Conservation (phyloP, 2,113 vertebrate species). For the Rhineura floridana region DNA sequence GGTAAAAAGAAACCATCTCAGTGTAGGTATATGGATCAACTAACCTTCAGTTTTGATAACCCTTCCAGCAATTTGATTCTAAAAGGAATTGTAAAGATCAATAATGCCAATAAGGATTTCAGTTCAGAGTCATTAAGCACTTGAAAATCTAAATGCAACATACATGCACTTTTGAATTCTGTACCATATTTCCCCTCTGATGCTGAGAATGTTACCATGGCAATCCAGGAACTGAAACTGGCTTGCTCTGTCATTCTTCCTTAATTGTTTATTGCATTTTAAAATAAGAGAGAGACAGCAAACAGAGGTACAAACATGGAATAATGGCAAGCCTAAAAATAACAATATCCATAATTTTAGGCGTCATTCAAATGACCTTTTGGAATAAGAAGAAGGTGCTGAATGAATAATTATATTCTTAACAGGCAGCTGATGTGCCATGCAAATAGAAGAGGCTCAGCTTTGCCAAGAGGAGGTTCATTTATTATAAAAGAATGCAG, state of each 20-base stretch:
- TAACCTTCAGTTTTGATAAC: neutral
- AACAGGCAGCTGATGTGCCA: neutral
- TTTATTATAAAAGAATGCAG: neutral
- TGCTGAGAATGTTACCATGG: conserved; percentile 68
- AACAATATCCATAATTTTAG: conserved; percentile 10
- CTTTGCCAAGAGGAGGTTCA: neutral
- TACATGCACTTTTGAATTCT: neutral
- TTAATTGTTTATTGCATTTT: conserved; percentile 5
- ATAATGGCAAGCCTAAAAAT: conserved; percentile 33
- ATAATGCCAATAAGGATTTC: neutral
- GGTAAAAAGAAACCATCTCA: neutral
- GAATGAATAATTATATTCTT: conserved; percentile 19
- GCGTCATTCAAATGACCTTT: conserved; percentile 56
- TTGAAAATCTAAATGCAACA: neutral
- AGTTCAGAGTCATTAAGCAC: neutral
- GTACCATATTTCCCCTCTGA: conserved; percentile 6
- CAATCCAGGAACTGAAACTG: conserved; percentile 56
- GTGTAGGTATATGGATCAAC: neutral
- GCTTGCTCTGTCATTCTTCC: neutral
- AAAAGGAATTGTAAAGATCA: neutral
- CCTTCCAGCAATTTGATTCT: neutral
- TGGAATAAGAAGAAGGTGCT: accelerated
- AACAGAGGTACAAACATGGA: conserved; percentile 21
- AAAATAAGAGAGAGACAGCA: conserved; percentile 49
- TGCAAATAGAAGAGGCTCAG: neutral